These are phyloP conservation scores for Rhagonycha fulva DNA, from an alignment of 2,888 invertebrate genomes.

Conservation along the genomic window DNA sequence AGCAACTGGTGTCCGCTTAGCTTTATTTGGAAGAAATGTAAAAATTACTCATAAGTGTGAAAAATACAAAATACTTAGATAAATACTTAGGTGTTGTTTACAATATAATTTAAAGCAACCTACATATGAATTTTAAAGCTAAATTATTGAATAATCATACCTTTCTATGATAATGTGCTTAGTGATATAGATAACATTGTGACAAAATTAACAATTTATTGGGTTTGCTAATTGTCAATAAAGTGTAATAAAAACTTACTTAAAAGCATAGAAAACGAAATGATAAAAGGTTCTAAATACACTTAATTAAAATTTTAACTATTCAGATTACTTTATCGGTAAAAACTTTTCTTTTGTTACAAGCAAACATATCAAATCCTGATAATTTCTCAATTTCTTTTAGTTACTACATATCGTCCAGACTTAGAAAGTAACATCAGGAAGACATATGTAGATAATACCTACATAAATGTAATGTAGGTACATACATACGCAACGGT, in stretches of 20 bases:
- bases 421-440: background rate
- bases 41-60: too few species aligned
- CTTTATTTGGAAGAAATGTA: too few species aligned
- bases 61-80: too few species aligned
- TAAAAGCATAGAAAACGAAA: background rate
- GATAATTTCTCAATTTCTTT: background rate
- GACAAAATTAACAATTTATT: background rate
- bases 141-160: too few species aligned
- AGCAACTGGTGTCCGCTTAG: too few species aligned
- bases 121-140: too few species aligned
- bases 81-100: too few species aligned
- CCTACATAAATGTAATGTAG: background rate
- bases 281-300: background rate
- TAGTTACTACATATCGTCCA: background rate
- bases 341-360: background rate
- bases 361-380: background rate
- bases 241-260: background rate
- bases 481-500: background rate
- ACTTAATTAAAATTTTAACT: background rate
- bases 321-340: background rate
- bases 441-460: background rate
- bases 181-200: background rate
- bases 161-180: too few species aligned
- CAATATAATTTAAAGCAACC: too few species aligned
- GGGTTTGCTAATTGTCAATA: background rate